Conservation (phyloP, 2,113 vertebrate species). For the Nothobranchius furzeri region DNA sequence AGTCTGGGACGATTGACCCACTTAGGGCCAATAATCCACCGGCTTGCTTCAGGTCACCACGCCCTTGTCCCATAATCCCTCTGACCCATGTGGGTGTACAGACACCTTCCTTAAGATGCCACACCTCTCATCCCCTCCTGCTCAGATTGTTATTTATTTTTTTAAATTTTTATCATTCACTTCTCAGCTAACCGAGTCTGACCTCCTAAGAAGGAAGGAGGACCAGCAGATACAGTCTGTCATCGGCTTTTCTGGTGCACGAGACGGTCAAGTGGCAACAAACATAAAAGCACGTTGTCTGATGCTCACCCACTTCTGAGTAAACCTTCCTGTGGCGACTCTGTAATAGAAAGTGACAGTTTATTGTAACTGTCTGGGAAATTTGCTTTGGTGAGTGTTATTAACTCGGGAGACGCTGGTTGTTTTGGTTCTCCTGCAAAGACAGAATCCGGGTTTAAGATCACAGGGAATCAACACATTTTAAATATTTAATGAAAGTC, state of each 20-base stretch:
- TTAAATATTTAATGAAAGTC: not conserved
- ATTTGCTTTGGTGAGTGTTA: not conserved
- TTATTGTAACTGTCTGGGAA: not conserved
- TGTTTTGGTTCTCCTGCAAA: not conserved
- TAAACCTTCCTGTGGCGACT: not conserved
- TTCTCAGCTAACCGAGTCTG: constrained; percentile 29
- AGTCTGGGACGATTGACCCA: constrained; percentile 68
- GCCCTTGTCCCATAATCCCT: constrained; percentile 62
- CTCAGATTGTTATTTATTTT: constrained; percentile 24
- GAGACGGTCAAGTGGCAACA: constrained; percentile 9
- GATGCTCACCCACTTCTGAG: constrained; percentile 4
- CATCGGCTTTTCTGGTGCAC: constrained; percentile 11
- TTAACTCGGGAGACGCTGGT: not conserved
- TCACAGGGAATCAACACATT: not conserved
- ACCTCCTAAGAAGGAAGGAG: constrained; percentile 37
- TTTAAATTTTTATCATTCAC: constrained; percentile 7
- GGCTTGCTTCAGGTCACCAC: constrained; percentile 52
- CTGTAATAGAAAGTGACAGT: constrained; percentile 5
- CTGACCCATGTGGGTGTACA: constrained; percentile 58
- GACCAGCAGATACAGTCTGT: constrained; percentile 31
- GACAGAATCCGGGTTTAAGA: not conserved
- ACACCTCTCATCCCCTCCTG: constrained; percentile 32
- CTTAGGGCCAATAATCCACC: constrained; percentile 74
- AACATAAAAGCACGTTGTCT: not conserved
- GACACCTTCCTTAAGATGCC: constrained; percentile 33